phyloP scores from a whole-genome alignment of 2,797 vertebrate genomes.

The Karalla daura region DNA sequence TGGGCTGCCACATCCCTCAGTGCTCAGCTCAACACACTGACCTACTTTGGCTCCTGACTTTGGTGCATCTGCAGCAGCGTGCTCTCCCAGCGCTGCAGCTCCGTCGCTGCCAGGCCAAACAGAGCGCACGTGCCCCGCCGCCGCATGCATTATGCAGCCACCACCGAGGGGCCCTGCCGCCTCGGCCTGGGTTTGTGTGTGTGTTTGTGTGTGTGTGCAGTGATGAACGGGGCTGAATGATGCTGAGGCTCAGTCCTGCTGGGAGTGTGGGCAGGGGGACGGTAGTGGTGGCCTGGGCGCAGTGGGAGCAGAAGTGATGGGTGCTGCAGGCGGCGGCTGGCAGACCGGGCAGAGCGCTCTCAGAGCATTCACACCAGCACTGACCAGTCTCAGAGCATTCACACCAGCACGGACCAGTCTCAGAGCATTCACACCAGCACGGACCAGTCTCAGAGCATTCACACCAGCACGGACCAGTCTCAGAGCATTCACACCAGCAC shows the following conservation, averaged over 20 bases:
- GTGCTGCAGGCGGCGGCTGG: conserved; percentile 27
- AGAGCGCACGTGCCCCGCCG: conserved; percentile 1
- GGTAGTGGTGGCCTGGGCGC: conserved; percentile 7
- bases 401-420: too few species aligned
- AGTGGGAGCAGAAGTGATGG: conserved; percentile 30
- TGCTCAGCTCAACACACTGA: conserved; percentile 77
- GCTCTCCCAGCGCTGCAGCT: conserved; percentile 43
- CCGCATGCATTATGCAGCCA: conserved; percentile 8
- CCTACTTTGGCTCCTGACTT: conserved; percentile 72
- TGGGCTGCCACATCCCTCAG: conserved; percentile 64
- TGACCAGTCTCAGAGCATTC: too few species aligned
- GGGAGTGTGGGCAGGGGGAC: background rate
- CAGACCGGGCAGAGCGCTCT: conserved; percentile 35
- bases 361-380: conserved; percentile 16
- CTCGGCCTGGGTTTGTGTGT: too few species aligned
- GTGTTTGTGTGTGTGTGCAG: too few species aligned
- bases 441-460: too few species aligned
- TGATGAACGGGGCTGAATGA: background rate
- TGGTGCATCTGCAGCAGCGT: conserved; percentile 64
- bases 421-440: too few species aligned
- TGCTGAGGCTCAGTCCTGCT: background rate
- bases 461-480: too few species aligned
- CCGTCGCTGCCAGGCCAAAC: conserved; percentile 28
- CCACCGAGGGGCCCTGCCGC: too few species aligned
- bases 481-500: too few species aligned